Conservation (phyloP, 30 jellyfish, hydroid and myxozoan genomes). For the Pelagia noctiluca region DNA sequence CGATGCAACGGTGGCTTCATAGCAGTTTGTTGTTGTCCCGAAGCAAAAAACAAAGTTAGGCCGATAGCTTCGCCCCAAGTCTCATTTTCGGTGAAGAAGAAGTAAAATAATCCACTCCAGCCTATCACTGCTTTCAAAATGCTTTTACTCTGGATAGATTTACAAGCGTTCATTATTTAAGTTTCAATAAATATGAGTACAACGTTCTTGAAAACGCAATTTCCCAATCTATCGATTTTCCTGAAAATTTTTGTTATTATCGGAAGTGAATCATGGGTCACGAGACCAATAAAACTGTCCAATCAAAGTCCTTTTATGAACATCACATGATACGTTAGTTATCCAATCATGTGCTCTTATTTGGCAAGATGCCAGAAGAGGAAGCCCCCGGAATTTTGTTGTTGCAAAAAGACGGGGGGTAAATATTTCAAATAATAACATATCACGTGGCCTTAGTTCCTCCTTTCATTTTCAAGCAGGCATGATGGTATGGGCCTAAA, state of each 20-base stretch:
- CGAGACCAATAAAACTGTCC: neutral
- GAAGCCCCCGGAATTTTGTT: too few species aligned
- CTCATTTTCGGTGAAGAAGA: constrained; percentile 66
- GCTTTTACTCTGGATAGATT: neutral
- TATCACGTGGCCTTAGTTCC: too few species aligned
- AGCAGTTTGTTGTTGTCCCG: constrained; percentile 64
- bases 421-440: too few species aligned
- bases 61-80: constrained; percentile 85
- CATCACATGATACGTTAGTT: neutral
- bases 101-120: constrained; percentile 55
- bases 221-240: too few species aligned
- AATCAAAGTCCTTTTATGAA: neutral
- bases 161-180: neutral
- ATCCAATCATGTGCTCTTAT: neutral
- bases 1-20: constrained; percentile 60
- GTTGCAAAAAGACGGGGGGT: too few species aligned
- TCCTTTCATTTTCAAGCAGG: too few species aligned
- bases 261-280: neutral
- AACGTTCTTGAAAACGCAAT: too few species aligned
- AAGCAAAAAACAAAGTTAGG: constrained; percentile 76
- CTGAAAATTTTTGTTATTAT: neutral
- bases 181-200: too few species aligned
- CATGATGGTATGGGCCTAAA: too few species aligned
- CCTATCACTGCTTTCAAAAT: constrained; percentile 65
- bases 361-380: too few species aligned